Conservation (phyloP, 2,888 invertebrate species). For the Melitaea athalia region DNA sequence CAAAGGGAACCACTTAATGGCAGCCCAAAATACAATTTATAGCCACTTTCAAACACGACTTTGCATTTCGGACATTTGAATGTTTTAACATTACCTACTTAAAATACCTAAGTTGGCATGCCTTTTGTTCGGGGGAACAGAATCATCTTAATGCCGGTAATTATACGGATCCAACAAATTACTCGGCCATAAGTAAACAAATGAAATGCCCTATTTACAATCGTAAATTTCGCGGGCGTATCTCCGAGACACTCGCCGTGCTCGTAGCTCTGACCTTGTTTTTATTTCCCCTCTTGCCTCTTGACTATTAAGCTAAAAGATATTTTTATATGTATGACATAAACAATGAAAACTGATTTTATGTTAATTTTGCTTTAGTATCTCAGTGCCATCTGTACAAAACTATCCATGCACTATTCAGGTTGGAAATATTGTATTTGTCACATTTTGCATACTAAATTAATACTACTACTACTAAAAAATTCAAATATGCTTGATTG, state of each 20-base stretch:
- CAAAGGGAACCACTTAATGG: slow-evolving; percentile 14
- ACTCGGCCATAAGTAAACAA: slow-evolving; percentile 81
- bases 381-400: too few species aligned
- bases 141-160: slow-evolving; percentile 82
- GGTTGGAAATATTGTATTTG: too few species aligned
- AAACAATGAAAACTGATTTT: background rate
- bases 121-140: slow-evolving; percentile 58
- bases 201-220: slow-evolving; percentile 77
- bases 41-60: slow-evolving; percentile 61
- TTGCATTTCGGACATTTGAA: slow-evolving; percentile 72
- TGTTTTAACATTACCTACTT: slow-evolving; percentile 72
- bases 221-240: slow-evolving; percentile 67
- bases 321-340: slow-evolving; percentile 6
- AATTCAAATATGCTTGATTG: background rate
- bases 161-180: slow-evolving; percentile 81
- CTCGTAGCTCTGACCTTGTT: slow-evolving; percentile 19
- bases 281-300: slow-evolving; percentile 31
- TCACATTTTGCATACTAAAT: too few species aligned
- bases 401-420: too few species aligned
- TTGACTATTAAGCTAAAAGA: slow-evolving; percentile 8
- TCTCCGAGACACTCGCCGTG: slow-evolving; percentile 42
- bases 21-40: slow-evolving; percentile 62
- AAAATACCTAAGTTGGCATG: slow-evolving; percentile 58
- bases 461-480: background rate
- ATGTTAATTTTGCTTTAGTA: background rate